A percentile compares a stretch with the other conserved stretches of the same genome.
phyloP scores from a whole-genome alignment of 1,140 invertebrate genomes.

The Zaprionus vittiger region DNA sequence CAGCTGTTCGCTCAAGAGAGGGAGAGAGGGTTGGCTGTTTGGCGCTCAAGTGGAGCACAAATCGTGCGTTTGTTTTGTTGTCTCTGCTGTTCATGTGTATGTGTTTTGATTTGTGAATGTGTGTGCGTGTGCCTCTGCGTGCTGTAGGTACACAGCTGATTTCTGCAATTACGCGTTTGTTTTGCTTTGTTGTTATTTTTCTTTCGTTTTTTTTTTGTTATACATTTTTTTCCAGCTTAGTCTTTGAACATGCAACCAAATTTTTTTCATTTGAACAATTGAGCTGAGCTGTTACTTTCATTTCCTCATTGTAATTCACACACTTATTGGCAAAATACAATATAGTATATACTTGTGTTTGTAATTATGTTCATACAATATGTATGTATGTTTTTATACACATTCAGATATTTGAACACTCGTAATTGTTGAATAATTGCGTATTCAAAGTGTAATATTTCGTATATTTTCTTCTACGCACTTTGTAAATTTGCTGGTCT shows the following conservation, averaged over 20 bases:
- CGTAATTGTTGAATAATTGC: conserved; percentile 35
- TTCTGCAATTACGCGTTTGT: conserved; percentile 83
- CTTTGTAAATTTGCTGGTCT: conserved; percentile 50
- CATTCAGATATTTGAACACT: conserved; percentile 10
- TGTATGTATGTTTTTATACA: neutral
- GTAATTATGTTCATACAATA: neutral
- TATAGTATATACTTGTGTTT: conserved; percentile 3
- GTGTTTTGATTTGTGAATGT: conserved; percentile 2
- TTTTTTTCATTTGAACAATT: conserved; percentile 40
- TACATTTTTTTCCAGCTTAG: conserved; percentile 64
- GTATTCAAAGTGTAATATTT: conserved; percentile 36
- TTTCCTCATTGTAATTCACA: conserved; percentile 60
- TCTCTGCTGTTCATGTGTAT: conserved; percentile 41
- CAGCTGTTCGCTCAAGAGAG: conserved; percentile 62
- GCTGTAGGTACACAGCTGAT: conserved; percentile 84
- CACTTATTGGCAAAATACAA: conserved; percentile 17
- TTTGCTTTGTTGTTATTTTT: conserved; percentile 75
- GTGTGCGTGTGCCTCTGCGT: conserved; percentile 40
- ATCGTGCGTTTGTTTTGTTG: conserved; percentile 64
- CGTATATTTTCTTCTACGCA: conserved; percentile 49
- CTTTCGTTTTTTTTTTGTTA: conserved; percentile 42
- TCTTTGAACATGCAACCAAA: conserved; percentile 69
- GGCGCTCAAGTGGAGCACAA: conserved; percentile 57
- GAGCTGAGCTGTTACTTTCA: conserved; percentile 51
- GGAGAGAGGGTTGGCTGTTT: conserved; percentile 31